Conservation (phyloP, 2,797 vertebrate genomes). For the Acrocephalus scirpaceus region DNA sequence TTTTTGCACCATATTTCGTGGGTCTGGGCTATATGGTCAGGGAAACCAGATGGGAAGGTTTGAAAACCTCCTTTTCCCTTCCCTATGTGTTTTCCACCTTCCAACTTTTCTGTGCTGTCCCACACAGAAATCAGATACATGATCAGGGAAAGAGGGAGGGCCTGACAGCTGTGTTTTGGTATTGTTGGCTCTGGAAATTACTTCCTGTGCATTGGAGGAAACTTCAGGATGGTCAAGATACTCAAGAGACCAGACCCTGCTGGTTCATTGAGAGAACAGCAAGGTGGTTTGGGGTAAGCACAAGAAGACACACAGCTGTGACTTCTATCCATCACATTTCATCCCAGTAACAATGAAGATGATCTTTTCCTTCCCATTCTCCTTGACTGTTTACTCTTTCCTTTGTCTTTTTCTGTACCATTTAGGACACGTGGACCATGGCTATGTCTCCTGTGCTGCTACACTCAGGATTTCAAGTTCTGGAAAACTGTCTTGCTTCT, state of each 20-base stretch:
- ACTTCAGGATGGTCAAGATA: not conserved
- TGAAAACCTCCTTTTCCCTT: not conserved
- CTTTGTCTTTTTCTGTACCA: not conserved
- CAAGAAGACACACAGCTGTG: not conserved
- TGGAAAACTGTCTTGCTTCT: not conserved
- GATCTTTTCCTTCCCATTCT: not conserved
- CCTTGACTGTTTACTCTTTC: not conserved
- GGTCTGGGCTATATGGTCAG: not conserved
- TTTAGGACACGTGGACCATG: not conserved
- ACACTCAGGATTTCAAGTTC: not conserved
- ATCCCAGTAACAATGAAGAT: not conserved
- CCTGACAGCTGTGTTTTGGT: accelerated
- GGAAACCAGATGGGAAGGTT: not conserved
- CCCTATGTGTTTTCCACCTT: not conserved
- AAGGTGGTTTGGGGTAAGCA: not conserved
- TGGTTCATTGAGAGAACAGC: not conserved
- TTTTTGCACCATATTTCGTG: not conserved
- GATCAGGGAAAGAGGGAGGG: not conserved
- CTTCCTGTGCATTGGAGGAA: not conserved
- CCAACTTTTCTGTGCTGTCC: not conserved
- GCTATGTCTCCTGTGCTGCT: not conserved
- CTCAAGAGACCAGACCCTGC: not conserved
- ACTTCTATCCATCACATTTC: not conserved
- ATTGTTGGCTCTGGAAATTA: not conserved
- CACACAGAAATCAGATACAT: accelerated